Base-by-base conservation (phyloP, 35 echinoderm and acorn worm species). In the Lytechinus pictus region DNA sequence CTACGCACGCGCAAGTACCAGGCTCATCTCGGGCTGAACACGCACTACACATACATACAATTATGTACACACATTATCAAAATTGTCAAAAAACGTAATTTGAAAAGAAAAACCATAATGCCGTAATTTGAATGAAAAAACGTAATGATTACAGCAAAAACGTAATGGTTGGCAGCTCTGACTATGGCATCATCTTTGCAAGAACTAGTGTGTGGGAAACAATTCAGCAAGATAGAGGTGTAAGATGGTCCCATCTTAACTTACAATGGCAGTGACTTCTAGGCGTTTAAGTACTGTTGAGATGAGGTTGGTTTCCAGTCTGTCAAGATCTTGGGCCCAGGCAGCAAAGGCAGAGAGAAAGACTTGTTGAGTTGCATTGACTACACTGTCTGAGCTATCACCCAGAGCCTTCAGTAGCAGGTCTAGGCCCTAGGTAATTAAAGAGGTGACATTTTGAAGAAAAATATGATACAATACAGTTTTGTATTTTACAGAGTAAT, bases 281-380 rank as follows among this genome's bases (percentile, higher is more conserved):
- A 99, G 87, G 93, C 97, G 97, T 86, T 98, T 99, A 14, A 99
- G 71, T 55, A 99, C 61, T n/a, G 96, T 94, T 51, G 97, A 95
- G 87, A 97, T 86, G 12, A 99, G 94, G 71, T 97, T 97, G 8
- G 95, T 97, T 92, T 99, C 98, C 88, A 99, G 89, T 57, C 97
- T 95, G 51, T 95, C 97, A 21, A 99, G 94, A 94, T 98, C 96
- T 53, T 96, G 95, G 16, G 98, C 98, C 98, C 98, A 99, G 52
- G 91, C 95, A 92, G 98, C 96, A 97, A 99, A 99, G 16, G 98
- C 96, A 3, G 98, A 97, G 13, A 99, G 95, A 94, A 98, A 97
- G 12, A 98, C 97, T 94, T 97, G 94, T 58, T 95, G 95, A 54
- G 97, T 96, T 94, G 97, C 96, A 28, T 52, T 66, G 14, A 97